These are phyloP conservation scores for Zingel zingel DNA, from an alignment of 2,113 vertebrate genomes.

Conservation along the genomic window DNA sequence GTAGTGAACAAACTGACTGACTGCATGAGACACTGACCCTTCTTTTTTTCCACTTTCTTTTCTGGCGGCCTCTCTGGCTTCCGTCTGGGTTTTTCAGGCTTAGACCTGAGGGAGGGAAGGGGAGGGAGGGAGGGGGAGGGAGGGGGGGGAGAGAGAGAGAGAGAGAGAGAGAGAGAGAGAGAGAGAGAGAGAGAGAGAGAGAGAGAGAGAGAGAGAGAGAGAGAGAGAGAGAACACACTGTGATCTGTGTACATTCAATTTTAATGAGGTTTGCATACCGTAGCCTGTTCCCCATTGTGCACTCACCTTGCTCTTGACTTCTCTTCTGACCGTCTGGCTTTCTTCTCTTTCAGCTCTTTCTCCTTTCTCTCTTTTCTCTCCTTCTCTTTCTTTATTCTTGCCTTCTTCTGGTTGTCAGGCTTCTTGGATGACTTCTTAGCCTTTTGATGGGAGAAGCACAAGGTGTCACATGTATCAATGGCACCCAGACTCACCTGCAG, in stretches of 20 bases:
- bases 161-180: too few species aligned
- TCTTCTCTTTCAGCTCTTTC: constrained; percentile 80
- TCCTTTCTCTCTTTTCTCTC: constrained; percentile 85
- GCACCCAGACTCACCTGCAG: neutral
- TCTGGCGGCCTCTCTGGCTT: constrained; percentile 85
- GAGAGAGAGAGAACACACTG: neutral
- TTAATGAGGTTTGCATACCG: constrained; percentile 28
- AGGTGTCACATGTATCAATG: neutral
- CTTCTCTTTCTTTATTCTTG: constrained; percentile 90
- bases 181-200: constrained; percentile 28
- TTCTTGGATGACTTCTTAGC: constrained; percentile 89
- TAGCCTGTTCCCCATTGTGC: constrained; percentile 7
- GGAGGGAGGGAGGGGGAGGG: constrained; percentile 30
- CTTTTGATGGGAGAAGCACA: constrained; percentile 72
- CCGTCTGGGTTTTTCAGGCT: constrained; percentile 89
- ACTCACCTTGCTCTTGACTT: constrained; percentile 89
- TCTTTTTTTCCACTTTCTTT: constrained; percentile 93
- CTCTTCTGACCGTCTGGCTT: constrained; percentile 85
- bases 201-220: constrained; percentile 25
- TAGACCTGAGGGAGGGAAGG: constrained; percentile 81
- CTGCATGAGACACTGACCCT: constrained; percentile 83
- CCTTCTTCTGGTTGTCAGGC: constrained; percentile 87
- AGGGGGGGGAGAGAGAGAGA: neutral
- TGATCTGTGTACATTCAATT: constrained; percentile 41
- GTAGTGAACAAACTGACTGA: neutral